Conservation (phyloP, 2,888 invertebrate species). For the Drosophila mimetica region DNA sequence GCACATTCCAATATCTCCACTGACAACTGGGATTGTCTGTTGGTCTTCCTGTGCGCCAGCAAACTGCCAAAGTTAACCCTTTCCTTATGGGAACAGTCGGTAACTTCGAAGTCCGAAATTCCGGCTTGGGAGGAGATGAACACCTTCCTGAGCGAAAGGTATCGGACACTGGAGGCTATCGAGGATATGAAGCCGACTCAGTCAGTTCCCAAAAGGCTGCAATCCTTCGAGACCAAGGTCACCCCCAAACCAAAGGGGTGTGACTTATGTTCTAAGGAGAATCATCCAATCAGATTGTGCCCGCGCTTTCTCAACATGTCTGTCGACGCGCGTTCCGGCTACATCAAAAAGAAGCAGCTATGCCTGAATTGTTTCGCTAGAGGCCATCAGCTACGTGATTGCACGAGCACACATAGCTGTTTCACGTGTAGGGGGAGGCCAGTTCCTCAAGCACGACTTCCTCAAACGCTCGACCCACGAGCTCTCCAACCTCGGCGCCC, state of each 20-base stretch:
- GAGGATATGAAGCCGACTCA: neutral
- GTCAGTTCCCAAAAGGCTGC: neutral
- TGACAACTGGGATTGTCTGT: neutral
- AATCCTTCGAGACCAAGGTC: neutral
- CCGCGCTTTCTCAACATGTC: too few species aligned
- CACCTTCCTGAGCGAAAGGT: neutral
- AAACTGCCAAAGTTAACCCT: conserved; percentile 1
- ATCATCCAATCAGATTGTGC: too few species aligned
- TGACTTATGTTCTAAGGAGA: too few species aligned
- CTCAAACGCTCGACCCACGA: neutral
- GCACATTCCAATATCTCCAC: neutral
- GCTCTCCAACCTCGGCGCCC: too few species aligned
- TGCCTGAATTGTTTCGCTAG: too few species aligned
- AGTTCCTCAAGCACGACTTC: too few species aligned
- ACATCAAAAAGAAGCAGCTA: too few species aligned
- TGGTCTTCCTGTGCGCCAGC: neutral
- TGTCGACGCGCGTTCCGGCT: too few species aligned
- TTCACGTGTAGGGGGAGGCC: too few species aligned
- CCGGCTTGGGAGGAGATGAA: neutral
- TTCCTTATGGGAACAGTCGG: neutral
- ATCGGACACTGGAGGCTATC: neutral
- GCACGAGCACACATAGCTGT: too few species aligned
- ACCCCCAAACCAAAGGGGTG: too few species aligned
- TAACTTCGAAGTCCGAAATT: neutral
- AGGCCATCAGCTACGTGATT: too few species aligned